Evolutionary conservation across 2,797 vertebrate genomes (phyloP).

Genomic region (Cheirogaleus major): DNA sequence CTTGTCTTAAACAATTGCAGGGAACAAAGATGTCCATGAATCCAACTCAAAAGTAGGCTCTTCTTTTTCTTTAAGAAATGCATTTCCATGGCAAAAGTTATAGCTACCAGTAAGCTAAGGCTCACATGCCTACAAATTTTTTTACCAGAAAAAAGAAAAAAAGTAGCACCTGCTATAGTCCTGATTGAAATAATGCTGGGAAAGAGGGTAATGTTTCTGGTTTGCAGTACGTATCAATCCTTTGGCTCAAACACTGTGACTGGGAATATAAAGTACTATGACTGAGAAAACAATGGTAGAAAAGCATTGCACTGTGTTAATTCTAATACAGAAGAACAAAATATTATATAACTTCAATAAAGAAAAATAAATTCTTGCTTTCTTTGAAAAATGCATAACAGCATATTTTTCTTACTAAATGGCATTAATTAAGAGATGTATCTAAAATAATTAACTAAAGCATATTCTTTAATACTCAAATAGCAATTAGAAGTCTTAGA

Average conservation of each 20-base stretch:
- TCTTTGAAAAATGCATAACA: neutral
- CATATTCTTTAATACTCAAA: neutral
- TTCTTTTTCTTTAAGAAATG: neutral
- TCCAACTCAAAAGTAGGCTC: neutral
- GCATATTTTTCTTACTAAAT: neutral
- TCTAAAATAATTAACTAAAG: neutral
- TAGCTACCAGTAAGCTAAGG: neutral
- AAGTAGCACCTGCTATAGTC: neutral
- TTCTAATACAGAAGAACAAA: neutral
- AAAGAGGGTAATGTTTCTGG: neutral
- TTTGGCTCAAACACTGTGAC: neutral
- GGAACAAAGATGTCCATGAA: neutral
- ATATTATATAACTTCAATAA: neutral
- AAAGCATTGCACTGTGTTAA: neutral
- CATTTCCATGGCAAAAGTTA: neutral
- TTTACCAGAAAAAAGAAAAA: neutral
- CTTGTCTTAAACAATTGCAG: neutral
- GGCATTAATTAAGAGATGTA: neutral
- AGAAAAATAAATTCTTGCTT: neutral
- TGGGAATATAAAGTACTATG: neutral
- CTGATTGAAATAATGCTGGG: neutral
- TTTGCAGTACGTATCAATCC: neutral
- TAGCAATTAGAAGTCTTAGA: neutral
- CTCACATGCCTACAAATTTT: neutral
- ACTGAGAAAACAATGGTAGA: neutral